Percentiles rank a stretch among this genome's conserved stretches.
phyloP scores from a whole-genome alignment of 2,113 vertebrate genomes.

The Phalacrocorax pelagicus region DNA sequence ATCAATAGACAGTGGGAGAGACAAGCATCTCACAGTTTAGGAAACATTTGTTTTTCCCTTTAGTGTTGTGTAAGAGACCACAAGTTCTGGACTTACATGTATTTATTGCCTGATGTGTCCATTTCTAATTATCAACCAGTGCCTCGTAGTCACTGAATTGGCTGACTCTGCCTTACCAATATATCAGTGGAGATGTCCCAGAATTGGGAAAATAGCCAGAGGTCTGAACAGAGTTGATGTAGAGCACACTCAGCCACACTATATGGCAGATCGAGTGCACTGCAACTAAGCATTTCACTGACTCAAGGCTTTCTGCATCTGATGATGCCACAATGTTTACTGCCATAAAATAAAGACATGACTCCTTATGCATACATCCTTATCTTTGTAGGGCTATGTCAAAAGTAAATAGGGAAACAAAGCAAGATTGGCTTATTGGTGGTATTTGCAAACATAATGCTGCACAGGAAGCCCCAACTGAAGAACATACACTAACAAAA shows the following conservation, averaged over 20 bases:
- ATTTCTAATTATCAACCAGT: not conserved
- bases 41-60: not conserved
- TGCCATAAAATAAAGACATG: not conserved
- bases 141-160: not conserved
- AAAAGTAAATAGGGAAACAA: not conserved
- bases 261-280: fast-evolving
- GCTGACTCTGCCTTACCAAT: not conserved
- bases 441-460: not conserved
- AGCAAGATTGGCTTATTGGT: not conserved
- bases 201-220: not conserved
- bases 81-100: not conserved
- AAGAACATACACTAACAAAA: not conserved
- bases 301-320: not conserved
- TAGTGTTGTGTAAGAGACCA: not conserved
- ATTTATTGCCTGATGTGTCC: not conserved
- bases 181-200: not conserved
- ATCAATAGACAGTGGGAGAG: not conserved
- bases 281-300: not conserved
- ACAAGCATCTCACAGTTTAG: not conserved
- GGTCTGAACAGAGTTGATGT: not conserved
- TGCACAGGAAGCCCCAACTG: not conserved
- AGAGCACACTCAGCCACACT: not conserved
- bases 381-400: not conserved
- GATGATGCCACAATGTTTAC: not conserved
- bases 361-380: not conserved